Conservation (phyloP, 1,140 invertebrate genomes). For the Marisa cornuarietis region DNA sequence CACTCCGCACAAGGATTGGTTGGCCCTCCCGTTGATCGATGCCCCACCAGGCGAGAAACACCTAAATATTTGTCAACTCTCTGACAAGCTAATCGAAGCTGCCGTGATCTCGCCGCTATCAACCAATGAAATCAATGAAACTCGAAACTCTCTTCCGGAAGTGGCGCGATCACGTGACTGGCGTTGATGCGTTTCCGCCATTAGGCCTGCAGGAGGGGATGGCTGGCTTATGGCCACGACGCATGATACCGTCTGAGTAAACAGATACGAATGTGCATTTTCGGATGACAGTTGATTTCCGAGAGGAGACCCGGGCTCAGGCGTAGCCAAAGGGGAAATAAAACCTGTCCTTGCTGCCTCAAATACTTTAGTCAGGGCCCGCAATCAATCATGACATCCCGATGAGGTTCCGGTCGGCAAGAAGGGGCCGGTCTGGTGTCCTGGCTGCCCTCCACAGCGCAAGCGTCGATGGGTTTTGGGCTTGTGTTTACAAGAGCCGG, state of each 20-base stretch:
- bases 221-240: slow-evolving; percentile 15
- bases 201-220: slow-evolving; percentile 20
- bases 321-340: slow-evolving; percentile 8
- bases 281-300: slow-evolving; percentile 30
- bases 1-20: neutral
- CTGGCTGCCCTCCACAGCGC: too few species aligned
- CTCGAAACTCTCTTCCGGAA: slow-evolving; percentile 25
- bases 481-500: too few species aligned
- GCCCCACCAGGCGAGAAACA: slow-evolving; percentile 23
- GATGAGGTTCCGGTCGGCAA: too few species aligned
- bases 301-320: slow-evolving; percentile 8
- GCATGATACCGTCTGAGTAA: slow-evolving; percentile 23
- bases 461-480: too few species aligned
- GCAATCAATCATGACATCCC: too few species aligned
- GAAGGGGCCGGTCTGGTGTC: too few species aligned
- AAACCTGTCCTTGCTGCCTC: slow-evolving; percentile 4
- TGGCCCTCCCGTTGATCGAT: slow-evolving; percentile 10
- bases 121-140: slow-evolving; percentile 27
- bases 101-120: slow-evolving; percentile 23
- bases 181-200: slow-evolving; percentile 30
- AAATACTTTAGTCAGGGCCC: too few species aligned
- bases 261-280: slow-evolving; percentile 22
- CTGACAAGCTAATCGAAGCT: slow-evolving; percentile 31
- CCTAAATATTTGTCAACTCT: slow-evolving; percentile 34
- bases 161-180: slow-evolving; percentile 31